Conservation (phyloP, 2,797 vertebrate species). For the Argentina silus region DNA sequence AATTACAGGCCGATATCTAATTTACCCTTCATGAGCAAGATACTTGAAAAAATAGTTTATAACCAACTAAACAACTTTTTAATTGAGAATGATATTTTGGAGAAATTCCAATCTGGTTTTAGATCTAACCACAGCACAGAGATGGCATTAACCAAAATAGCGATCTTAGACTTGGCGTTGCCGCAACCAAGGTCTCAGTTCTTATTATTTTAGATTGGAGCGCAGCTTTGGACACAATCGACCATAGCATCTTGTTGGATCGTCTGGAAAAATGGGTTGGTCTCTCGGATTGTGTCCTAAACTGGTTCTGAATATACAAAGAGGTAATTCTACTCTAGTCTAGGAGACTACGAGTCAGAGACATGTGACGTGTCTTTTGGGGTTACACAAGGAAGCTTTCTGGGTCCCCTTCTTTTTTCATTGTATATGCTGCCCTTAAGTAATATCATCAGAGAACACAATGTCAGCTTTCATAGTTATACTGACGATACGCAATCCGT, state of each 20-base stretch:
- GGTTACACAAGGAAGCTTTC: not conserved
- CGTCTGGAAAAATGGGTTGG: too few species aligned
- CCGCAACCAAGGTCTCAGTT: not conserved
- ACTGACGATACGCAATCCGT: not conserved
- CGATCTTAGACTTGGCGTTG: too few species aligned
- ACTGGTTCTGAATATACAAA: too few species aligned
- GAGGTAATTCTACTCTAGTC: not conserved
- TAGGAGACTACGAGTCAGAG: not conserved
- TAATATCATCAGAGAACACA: conserved; percentile 6
- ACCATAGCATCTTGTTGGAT: too few species aligned
- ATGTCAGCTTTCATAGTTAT: not conserved
- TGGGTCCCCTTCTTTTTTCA: too few species aligned
- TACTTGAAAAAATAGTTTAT: not conserved
- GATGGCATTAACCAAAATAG: not conserved
- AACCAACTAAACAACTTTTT: not conserved
- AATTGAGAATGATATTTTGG: not conserved
- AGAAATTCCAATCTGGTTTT: conserved; percentile 5
- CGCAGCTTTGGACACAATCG: too few species aligned
- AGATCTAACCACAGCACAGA: conserved; percentile 6
- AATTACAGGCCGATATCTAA: not conserved
- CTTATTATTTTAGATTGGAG: not conserved
- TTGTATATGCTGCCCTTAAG: too few species aligned
- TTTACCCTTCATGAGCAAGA: not conserved
- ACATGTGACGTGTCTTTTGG: not conserved
- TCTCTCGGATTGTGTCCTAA: too few species aligned